Evolutionary conservation across 2,888 invertebrate species (phyloP), one percentile per base, ranked within the genome.

Genomic region (Standfussiana lucernea): DNA sequence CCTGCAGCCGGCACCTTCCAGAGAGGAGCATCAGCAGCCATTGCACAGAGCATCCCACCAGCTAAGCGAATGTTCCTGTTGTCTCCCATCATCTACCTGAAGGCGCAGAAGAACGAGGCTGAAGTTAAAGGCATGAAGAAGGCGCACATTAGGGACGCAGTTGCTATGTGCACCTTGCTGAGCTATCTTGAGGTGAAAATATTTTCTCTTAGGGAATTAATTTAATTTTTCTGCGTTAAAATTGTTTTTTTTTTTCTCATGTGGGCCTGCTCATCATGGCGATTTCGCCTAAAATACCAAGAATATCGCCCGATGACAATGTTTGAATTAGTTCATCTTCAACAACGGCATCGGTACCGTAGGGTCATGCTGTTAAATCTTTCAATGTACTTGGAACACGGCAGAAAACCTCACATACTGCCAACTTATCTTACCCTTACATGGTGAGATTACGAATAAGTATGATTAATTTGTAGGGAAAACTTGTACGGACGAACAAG

Each of bases 111-210:
- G 95, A 99, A 99, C 91, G 94, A 96, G 0, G 97, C 97, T 0
- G 99, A 99, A 94, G 97, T 97, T 37, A 96, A 97, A 72, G 99
- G 99, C 68, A 99, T 99, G 99, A 97, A 97, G 86, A 97, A 96
- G 70, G 98, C 99, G 0, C 99, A 99, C 92, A 96, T 99, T 72
- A 97, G 98, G 72, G 99, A 99, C 94, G 99, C 98, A 0, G 98
- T 98, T 0, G 99, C 99, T 0, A 97, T 99, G 95, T 98, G 99
- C 93, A 98, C 99, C 89, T 98, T 98, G 86, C 97, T 99, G 86
- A 95, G 93, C 83, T 96, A 96, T 80, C 90, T 96, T 82, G 95
- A 96, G 89, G 93, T 90, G 59, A 77, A 77, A 42, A 75, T 24
- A 10, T 28, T 59, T 45, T 45, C 10, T 13, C 24, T 40, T 4